Evolutionary conservation across 1,140 invertebrate species (phyloP).

Genomic region (Magallana ariakensis): DNA sequence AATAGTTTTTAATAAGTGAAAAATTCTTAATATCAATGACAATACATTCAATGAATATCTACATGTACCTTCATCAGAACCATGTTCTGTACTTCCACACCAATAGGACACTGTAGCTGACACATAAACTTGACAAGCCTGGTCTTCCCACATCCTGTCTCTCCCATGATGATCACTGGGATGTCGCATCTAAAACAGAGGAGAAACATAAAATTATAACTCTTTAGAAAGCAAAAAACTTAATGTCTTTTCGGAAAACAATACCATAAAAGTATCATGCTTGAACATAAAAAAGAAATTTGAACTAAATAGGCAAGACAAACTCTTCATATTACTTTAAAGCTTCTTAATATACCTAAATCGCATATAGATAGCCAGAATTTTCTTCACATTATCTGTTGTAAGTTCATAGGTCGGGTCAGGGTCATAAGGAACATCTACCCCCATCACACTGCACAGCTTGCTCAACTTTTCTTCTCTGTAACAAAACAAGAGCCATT

Average conservation of each 20-base stretch:
- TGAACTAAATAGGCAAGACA: no score
- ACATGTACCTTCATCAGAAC: constrained; percentile 72
- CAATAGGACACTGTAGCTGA: constrained; percentile 65
- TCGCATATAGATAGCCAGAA: constrained; percentile 76
- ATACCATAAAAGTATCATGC: no score
- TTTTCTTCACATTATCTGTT: constrained; percentile 77
- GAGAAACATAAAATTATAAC: not conserved
- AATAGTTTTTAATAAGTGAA: no score
- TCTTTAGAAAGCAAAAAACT: no score
- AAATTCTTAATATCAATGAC: no score
- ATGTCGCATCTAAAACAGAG: constrained; percentile 69
- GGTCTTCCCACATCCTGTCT: constrained; percentile 79
- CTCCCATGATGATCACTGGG: constrained; percentile 78
- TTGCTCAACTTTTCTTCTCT: constrained; percentile 59
- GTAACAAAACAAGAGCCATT: not conserved
- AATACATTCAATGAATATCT: no score
- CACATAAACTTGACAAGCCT: constrained; percentile 74
- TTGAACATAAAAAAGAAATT: no score
- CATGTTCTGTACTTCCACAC: constrained; percentile 68
- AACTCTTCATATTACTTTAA: no score
- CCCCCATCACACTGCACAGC: constrained; percentile 69
- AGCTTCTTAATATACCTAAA: constrained; percentile 62
- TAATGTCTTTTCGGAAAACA: no score
- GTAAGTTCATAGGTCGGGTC: constrained; percentile 75
- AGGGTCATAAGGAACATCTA: constrained; percentile 67